Evolutionary conservation across 2,888 invertebrate species (phyloP).

Genomic region (Taphrorychus bicolor): DNA sequence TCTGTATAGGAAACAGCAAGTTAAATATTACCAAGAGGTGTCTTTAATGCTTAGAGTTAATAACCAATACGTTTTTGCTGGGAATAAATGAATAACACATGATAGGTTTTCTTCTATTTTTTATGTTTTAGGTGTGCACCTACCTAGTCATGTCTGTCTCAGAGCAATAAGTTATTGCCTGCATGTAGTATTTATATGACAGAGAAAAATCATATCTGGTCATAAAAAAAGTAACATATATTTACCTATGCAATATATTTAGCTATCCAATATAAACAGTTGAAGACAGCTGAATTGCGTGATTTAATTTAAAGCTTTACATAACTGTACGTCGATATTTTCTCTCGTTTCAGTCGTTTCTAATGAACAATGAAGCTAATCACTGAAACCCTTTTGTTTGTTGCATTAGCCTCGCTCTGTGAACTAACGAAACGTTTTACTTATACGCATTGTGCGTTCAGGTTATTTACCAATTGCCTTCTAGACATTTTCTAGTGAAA

Average conservation of each 20-base stretch:
- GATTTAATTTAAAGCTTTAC: too few relatives aligned
- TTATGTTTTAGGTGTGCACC: too few relatives aligned
- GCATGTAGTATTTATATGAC: not conserved
- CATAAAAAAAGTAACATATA: too few relatives aligned
- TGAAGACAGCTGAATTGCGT: too few relatives aligned
- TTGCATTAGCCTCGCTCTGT: not conserved
- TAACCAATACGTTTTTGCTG: not conserved
- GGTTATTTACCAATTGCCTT: not conserved
- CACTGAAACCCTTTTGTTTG: not conserved
- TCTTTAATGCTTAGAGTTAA: not conserved
- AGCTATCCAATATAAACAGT: too few relatives aligned
- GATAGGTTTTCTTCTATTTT: not conserved
- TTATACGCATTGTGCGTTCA: not conserved
- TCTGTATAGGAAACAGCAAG: slow-evolving; percentile 22
- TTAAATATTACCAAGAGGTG: slow-evolving; percentile 23
- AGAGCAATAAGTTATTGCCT: not conserved
- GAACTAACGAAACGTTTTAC: not conserved
- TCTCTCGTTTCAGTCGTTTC: too few relatives aligned
- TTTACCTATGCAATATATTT: too few relatives aligned
- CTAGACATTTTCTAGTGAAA: not conserved
- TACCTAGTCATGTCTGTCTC: too few relatives aligned
- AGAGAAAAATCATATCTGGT: too few relatives aligned
- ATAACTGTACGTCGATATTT: too few relatives aligned
- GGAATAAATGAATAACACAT: not conserved
- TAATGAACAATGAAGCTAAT: too few relatives aligned